Evolutionary conservation across 2,113 vertebrate genomes (phyloP), one percentile per base, ranked within the genome.

Genomic region (Spermophilus dauricus): DNA sequence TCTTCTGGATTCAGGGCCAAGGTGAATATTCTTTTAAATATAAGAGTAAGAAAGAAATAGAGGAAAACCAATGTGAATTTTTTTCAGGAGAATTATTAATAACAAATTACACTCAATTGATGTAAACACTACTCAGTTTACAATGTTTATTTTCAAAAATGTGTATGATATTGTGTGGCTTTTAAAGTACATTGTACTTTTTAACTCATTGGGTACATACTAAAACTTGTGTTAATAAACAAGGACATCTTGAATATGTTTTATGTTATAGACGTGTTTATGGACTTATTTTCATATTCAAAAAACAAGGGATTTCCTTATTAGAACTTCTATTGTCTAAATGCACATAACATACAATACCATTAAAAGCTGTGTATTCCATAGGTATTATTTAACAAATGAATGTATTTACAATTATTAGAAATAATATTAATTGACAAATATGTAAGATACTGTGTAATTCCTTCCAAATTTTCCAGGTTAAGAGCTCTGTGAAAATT

Each of bases 401-500:
- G 2, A 45, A 53, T 75, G 0, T 11, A n/a, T 84, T 67, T 61
- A 70, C 30, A 39, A 75, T 78, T 86, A 4, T 56, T 89, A 2
- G 11, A 63, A 97, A 58, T 1, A 80, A 86, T 30, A 65, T 4
- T 5, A 37, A 30, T 45, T 65, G 11, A 56, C 42, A 58, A 0
- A 51, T 78, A 58, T 75, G 22, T 67, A 63, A 70, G 7, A 24
- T 48, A 70, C 5, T 53, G 4, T 70, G 2, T 8, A 92, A 34
- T 86, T 95, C 94, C 22, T 73, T 2, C 1, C 39, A 48, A 12
- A 32, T 42, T 3, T 86, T 96, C 8, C 4, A 80, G 45, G 8
- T 70, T 91, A 96, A 63, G 24, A 92, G 53, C 1, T 42, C 63
- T 45, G 24, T 78, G n/a, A 91, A 90, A 95, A 53, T 92, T 45